These are phyloP conservation scores for Lottia gigantea DNA, from an alignment of 2,888 invertebrate genomes.

Conservation along the genomic window DNA sequence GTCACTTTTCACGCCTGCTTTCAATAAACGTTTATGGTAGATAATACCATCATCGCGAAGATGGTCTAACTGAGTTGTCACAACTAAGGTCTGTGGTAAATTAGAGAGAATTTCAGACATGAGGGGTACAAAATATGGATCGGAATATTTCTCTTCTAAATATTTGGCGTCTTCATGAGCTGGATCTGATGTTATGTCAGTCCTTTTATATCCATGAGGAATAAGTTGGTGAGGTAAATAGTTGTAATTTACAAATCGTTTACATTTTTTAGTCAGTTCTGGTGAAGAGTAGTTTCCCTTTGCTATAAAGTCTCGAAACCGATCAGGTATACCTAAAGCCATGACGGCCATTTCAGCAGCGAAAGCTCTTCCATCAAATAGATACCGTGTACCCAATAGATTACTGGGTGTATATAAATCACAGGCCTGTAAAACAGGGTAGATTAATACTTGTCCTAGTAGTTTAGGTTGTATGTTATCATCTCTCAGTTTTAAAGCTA, in stretches of 20 bases:
- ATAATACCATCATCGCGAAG: neutral
- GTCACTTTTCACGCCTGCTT: neutral
- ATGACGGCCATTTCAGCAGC: conserved; percentile 7
- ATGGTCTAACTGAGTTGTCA: neutral
- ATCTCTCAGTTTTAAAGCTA: neutral
- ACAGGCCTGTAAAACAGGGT: conserved; percentile 54
- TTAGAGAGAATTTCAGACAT: neutral
- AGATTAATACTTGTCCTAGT: conserved; percentile 27
- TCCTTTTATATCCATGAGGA: neutral
- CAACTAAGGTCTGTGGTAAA: neutral
- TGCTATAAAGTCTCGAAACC: neutral
- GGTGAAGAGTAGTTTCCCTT: neutral
- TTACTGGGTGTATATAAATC: neutral
- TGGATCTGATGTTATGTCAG: neutral
- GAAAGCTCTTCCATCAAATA: neutral
- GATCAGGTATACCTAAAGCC: neutral
- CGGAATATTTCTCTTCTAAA: neutral
- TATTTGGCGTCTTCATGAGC: neutral
- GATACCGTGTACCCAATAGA: neutral
- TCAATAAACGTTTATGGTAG: neutral
- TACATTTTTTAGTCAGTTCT: conserved; percentile 4
- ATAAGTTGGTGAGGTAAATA: conserved; percentile 1
- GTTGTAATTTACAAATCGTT: neutral
- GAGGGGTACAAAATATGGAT: neutral
- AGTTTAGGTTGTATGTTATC: conserved; percentile 11